Percentiles rank a stretch among this genome's conserved stretches.
Evolutionary conservation across 2,113 vertebrate species (phyloP).

Genomic region (Scomber scombrus): DNA sequence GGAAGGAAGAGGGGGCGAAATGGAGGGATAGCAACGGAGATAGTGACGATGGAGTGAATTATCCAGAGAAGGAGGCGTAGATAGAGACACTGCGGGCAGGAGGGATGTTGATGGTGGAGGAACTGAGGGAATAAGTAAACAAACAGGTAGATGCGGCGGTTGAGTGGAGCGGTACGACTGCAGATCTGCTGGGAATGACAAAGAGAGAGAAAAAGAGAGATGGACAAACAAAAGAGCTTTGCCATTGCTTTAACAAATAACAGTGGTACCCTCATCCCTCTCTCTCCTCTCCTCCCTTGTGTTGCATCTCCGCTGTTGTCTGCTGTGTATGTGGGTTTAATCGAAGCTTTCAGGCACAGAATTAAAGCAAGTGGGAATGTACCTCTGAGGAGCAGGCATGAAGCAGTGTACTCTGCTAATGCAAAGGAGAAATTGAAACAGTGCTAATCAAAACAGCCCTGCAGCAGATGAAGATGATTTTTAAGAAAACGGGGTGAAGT

Average conservation of each 20-base stretch:
- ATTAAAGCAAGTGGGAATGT: conserved; percentile 54
- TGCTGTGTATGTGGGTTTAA: conserved; percentile 56
- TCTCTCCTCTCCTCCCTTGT: conserved; percentile 23
- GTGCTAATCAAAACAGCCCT: conserved; percentile 45
- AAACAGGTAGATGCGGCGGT: conserved; percentile 70
- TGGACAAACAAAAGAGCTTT: conserved; percentile 46
- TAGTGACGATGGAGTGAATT: conserved; percentile 37
- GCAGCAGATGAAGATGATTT: conserved; percentile 8
- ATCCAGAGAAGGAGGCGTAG: conserved; percentile 32
- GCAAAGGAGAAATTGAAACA: conserved; percentile 52
- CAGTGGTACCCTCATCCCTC: not conserved
- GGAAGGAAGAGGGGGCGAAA: conserved; percentile 20
- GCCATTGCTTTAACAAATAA: conserved; percentile 44
- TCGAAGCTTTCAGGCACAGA: conserved; percentile 67
- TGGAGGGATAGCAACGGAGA: conserved; percentile 7
- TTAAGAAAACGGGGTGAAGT: not conserved
- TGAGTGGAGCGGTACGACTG: conserved; percentile 61
- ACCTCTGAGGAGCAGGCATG: conserved; percentile 59
- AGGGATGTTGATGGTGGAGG: conserved; percentile 59
- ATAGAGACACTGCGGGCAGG: conserved; percentile 27
- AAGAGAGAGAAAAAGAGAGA: conserved; percentile 40
- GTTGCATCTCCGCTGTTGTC: conserved; percentile 35
- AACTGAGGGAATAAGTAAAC: conserved; percentile 71
- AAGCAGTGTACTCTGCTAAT: conserved; percentile 7
- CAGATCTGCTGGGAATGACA: conserved; percentile 63